Conservation (phyloP, 2,888 invertebrate genomes). For the Xestia xanthographa region DNA sequence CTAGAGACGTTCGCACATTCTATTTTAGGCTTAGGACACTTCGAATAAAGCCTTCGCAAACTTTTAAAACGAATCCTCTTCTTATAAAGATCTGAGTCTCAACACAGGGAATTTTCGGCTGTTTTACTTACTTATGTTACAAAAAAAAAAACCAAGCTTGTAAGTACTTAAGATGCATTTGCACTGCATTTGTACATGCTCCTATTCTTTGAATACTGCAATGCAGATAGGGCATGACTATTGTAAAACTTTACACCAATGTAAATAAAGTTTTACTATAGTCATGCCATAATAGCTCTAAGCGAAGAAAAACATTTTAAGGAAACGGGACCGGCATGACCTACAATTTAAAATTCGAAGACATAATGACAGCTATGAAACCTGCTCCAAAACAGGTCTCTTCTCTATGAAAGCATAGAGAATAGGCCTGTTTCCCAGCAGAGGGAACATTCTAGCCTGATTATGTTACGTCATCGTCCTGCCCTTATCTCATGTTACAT, state of each 20-base stretch:
- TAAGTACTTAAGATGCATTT: not conserved
- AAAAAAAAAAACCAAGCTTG: not conserved
- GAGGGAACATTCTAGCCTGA: no score
- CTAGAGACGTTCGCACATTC: not conserved
- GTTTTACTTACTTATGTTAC: not conserved
- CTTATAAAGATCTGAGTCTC: not conserved
- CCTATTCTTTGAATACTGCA: no score
- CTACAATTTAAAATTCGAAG: not conserved
- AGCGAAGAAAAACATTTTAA: not conserved
- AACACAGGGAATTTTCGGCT: not conserved
- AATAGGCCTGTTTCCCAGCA: no score
- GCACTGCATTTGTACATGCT: no score
- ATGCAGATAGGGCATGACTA: no score
- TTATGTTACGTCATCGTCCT: no score
- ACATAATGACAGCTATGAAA: not conserved
- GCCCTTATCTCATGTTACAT: no score
- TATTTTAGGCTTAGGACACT: not conserved
- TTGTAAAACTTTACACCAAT: no score
- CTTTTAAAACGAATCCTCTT: conserved; percentile 2
- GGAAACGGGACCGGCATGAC: not conserved
- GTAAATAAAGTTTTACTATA: not conserved
- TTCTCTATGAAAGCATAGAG: no score
- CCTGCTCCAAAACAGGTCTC: no score
- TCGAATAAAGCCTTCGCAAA: not conserved
- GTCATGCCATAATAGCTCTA: not conserved